Percentiles rank a stretch among this genome's conserved stretches.
Evolutionary conservation across 2,113 vertebrate genomes (phyloP).

Genomic region (Willisornis vidua): DNA sequence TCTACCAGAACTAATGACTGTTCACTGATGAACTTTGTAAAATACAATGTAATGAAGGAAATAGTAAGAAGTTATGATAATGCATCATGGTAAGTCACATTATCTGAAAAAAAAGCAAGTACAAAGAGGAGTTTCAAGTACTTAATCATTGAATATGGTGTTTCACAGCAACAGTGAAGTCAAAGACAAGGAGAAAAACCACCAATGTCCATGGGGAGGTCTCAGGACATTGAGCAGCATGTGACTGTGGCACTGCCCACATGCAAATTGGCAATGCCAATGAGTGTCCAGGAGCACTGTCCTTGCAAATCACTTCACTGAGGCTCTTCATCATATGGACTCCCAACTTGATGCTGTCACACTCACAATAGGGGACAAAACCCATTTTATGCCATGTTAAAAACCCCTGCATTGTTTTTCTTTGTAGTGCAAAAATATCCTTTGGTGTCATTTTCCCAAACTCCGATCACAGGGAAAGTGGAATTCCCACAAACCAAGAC

Average conservation of each 20-base stretch:
- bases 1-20: not conserved
- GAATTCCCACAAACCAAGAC: not conserved
- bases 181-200: not conserved
- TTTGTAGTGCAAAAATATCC: not conserved
- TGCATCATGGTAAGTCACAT: not conserved
- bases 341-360: not conserved
- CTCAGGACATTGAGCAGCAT: not conserved
- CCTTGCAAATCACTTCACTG: not conserved
- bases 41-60: not conserved
- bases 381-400: not conserved
- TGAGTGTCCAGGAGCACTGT: not conserved
- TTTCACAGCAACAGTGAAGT: not conserved
- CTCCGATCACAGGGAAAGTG: not conserved
- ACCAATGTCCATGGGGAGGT: not conserved
- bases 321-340: not conserved
- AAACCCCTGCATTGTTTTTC: not conserved
- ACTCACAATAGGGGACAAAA: not conserved
- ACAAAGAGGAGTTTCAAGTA: not conserved
- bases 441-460: not conserved
- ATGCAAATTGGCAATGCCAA: rapidly evolving
- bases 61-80: not conserved
- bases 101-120: not conserved
- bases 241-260: not conserved
- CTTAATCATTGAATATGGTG: not conserved
- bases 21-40: not conserved